These are phyloP conservation scores for Scolopax bukidnonensis DNA, from an alignment of 2,797 vertebrate genomes.

Conservation along the genomic window DNA sequence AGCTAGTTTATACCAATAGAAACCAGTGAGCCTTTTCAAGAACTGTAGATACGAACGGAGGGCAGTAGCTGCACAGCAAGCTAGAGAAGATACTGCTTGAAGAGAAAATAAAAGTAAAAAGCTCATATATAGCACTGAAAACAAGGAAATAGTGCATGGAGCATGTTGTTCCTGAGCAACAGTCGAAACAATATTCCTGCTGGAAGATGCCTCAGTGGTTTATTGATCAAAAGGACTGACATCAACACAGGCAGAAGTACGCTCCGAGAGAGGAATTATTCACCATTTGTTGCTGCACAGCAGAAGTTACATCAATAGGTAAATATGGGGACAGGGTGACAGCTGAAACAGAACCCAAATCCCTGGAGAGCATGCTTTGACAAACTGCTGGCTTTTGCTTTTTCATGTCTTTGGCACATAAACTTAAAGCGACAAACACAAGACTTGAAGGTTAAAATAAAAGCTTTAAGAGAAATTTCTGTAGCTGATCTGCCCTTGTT, in stretches of 20 bases:
- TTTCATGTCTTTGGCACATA: conserved; percentile 22
- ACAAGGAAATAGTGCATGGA: neutral
- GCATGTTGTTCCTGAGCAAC: neutral
- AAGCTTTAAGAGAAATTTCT: neutral
- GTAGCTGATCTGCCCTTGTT: neutral
- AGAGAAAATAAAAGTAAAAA: neutral
- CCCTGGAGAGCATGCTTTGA: conserved; percentile 18
- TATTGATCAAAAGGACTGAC: conserved; percentile 50
- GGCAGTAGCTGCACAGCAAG: neutral
- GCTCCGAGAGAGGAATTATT: neutral
- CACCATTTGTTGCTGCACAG: conserved; percentile 50
- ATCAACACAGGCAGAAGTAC: neutral
- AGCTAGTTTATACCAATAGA: neutral
- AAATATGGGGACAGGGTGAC: neutral
- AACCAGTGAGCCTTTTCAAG: neutral
- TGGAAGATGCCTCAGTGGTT: neutral
- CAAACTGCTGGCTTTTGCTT: conserved; percentile 57
- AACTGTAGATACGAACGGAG: neutral
- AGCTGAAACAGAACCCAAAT: neutral
- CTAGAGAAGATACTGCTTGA: neutral
- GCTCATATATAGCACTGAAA: neutral
- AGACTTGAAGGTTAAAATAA: conserved; percentile 27
- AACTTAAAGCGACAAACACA: conserved; percentile 8
- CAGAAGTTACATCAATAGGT: conserved; percentile 31
- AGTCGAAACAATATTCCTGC: neutral